Base-by-base conservation (phyloP, 1,140 invertebrate genomes). In the Carposina sasakii region DNA sequence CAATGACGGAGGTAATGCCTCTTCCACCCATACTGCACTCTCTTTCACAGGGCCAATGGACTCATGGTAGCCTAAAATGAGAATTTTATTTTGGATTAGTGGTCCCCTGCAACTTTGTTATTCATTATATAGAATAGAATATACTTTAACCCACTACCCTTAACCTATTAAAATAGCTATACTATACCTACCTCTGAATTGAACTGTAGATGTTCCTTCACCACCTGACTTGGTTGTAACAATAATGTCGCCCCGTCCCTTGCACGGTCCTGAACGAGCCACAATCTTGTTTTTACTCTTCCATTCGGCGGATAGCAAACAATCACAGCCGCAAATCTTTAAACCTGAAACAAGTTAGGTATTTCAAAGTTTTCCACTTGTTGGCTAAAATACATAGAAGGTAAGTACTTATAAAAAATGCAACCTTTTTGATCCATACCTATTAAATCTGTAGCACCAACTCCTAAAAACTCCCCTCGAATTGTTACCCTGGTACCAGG, bases 21-120 rank as follows among this genome's bases (percentile, higher is more conserved):
- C 97, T 84, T 99, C 97, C 1, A 99, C 95, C 98, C 98, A 99
- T 8, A 99, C 96, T n/a, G 97, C 96, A 65, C 95, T 97, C 76
- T 99, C 98, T 83, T 99, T 98, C 44, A 98, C 90, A 1, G 97
- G 96, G 0, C 96, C 96, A 82, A 95, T 91, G 1, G 92, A 92
- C 74, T 96, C 94, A 81, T 94, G 90, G 67, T 94, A 94, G 0
- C 92, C 90, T 89, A 45, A 26, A 57, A 46, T 44, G n/a, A 24
- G 52, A 33, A 51, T 43, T 45, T 23, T 20, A n/a, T n/a, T n/a
- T n/a, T n/a, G n/a, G n/a, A n/a, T n/a, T n/a, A n/a, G n/a, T n/a
- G n/a, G n/a, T n/a, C n/a, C n/a, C n/a, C n/a, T n/a, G n/a, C n/a
- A n/a, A n/a, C n/a, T n/a, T n/a, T n/a, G n/a, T n/a, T n/a, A n/a